Conservation (phyloP, 1,140 invertebrate genomes). For the Limonius californicus region DNA sequence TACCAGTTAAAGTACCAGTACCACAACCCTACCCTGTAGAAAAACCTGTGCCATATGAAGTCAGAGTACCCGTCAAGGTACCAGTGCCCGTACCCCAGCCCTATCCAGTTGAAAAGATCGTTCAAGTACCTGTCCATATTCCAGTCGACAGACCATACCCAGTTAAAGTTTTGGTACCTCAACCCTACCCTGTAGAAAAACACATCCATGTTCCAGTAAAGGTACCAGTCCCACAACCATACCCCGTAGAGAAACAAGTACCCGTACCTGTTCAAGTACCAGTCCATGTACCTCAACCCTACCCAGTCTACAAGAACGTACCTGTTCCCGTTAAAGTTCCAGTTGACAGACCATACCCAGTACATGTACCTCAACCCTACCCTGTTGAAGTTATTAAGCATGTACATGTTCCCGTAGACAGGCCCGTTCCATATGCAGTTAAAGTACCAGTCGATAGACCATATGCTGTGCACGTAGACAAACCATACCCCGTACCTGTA, state of each 20-base stretch:
- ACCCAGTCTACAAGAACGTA: slow-evolving; percentile 64
- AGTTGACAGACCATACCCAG: slow-evolving; percentile 57
- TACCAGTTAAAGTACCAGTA: slow-evolving; percentile 56
- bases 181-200: slow-evolving; percentile 64
- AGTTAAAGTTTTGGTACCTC: slow-evolving; percentile 62
- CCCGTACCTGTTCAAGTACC: slow-evolving; percentile 60
- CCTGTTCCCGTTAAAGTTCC: slow-evolving; percentile 61
- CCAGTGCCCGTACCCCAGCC: slow-evolving; percentile 56
- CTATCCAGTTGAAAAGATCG: slow-evolving; percentile 53
- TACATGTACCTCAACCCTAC: slow-evolving; percentile 58
- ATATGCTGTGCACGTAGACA: slow-evolving; percentile 58
- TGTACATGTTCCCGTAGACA: slow-evolving; percentile 60
- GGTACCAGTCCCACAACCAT: slow-evolving; percentile 68
- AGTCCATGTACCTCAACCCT: slow-evolving; percentile 59
- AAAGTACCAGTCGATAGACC: slow-evolving; percentile 67
- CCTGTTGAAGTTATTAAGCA: slow-evolving; percentile 61
- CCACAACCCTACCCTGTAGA: slow-evolving; percentile 64
- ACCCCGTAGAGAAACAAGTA: slow-evolving; percentile 65
- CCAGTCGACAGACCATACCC: slow-evolving; percentile 58
- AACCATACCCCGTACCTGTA: slow-evolving; percentile 54
- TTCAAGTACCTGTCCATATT: slow-evolving; percentile 59
- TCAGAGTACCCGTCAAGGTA: slow-evolving; percentile 60
- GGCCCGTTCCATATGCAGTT: slow-evolving; percentile 63
- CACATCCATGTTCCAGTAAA: slow-evolving; percentile 62
- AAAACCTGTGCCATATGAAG: slow-evolving; percentile 52